These are phyloP conservation scores for Corydoras maculifer DNA, from an alignment of 2,113 vertebrate species.

Conservation along the genomic window DNA sequence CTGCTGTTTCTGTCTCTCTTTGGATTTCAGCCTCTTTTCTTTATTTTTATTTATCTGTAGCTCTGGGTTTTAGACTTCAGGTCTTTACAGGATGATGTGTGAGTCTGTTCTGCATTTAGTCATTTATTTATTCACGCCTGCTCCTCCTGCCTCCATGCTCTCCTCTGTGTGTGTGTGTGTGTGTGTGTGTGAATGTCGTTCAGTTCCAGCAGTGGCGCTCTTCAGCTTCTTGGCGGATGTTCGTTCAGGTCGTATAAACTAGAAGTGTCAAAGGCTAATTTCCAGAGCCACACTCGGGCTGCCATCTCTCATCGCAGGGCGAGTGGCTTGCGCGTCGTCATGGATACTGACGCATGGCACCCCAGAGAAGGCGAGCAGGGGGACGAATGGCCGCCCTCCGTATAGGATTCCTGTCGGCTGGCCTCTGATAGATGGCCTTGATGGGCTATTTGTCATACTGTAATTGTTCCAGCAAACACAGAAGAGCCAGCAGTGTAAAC, in stretches of 20 bases:
- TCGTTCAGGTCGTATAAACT: not conserved
- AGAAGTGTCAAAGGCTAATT: slow-evolving; percentile 70
- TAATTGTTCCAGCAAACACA: slow-evolving; percentile 99
- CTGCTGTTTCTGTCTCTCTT: slow-evolving; percentile 25
- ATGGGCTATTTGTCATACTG: slow-evolving; percentile 99
- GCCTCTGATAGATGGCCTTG: slow-evolving; percentile 95
- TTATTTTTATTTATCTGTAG: not conserved
- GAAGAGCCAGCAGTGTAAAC: slow-evolving; percentile 99
- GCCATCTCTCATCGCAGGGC: slow-evolving; percentile 69
- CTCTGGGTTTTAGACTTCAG: too few species aligned
- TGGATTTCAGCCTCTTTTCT: not conserved
- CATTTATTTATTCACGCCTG: too few species aligned
- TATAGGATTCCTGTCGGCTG: slow-evolving; percentile 99
- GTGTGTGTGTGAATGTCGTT: too few species aligned
- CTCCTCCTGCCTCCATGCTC: too few species aligned
- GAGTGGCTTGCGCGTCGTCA: slow-evolving; percentile 84
- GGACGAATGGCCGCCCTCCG: slow-evolving; percentile 90
- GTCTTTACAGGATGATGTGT: too few species aligned
- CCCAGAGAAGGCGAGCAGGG: slow-evolving; percentile 82
- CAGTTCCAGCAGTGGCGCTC: too few species aligned
- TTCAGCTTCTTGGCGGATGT: too few species aligned
- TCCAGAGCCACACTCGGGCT: slow-evolving; percentile 62
- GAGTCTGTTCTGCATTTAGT: too few species aligned
- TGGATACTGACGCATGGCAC: slow-evolving; percentile 89
- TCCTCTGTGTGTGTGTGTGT: too few species aligned